Evolutionary conservation across 2,888 invertebrate genomes (phyloP).

Genomic region (Nomada hirtipes): DNA sequence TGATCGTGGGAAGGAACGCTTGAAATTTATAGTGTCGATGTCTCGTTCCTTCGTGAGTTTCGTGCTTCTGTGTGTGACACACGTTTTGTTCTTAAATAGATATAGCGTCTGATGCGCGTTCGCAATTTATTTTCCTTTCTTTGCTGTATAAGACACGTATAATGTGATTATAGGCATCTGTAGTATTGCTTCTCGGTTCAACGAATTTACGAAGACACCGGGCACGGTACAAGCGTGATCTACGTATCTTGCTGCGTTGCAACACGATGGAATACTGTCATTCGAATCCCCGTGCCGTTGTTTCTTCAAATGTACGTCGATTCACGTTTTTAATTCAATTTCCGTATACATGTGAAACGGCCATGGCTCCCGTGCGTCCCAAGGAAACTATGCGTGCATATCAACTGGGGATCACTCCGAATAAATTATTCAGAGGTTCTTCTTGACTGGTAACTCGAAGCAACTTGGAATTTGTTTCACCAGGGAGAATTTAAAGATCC

Average conservation of each 20-base stretch:
- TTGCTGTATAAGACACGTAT: constrained; percentile 55
- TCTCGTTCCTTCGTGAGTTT: background rate
- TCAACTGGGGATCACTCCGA: background rate
- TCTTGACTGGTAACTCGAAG: background rate
- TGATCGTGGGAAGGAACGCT: constrained; percentile 29
- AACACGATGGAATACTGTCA: constrained; percentile 31
- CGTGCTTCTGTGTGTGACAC: background rate
- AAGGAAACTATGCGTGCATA: constrained; percentile 2
- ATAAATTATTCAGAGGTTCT: constrained; percentile 34
- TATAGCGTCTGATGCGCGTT: constrained; percentile 22
- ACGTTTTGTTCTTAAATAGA: constrained; percentile 10
- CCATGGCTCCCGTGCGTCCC: background rate
- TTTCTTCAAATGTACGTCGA: background rate
- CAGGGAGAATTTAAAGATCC: background rate
- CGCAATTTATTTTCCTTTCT: background rate
- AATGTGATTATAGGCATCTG: constrained; percentile 80
- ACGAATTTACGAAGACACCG: constrained; percentile 66
- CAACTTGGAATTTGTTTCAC: background rate
- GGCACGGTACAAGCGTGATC: constrained; percentile 47
- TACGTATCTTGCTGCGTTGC: constrained; percentile 11
- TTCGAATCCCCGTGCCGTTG: background rate
- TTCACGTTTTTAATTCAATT: constrained; percentile 4
- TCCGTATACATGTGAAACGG: background rate
- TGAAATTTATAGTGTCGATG: constrained; percentile 10
- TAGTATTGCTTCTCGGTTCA: constrained; percentile 83